Base-by-base conservation (phyloP, 2,797 vertebrate genomes). In the Acomys russatus region DNA sequence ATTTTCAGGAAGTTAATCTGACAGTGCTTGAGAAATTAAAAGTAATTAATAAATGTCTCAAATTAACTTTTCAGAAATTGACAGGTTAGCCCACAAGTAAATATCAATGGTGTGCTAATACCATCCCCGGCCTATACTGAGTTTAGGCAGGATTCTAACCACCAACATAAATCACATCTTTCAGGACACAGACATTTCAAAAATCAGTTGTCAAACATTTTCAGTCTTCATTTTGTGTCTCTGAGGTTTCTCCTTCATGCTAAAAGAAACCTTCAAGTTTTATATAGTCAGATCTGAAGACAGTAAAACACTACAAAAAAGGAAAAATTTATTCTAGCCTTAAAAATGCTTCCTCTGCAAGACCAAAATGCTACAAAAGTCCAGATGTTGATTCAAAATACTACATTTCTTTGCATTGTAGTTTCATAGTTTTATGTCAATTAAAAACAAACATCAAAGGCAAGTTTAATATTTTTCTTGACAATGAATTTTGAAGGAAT, bases 1-100 rank as follows among this genome's bases (percentile, higher is more conserved):
- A 85, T 94, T 95, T 95, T 89, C 44, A 92, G 92, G 92, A 94
- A 92, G 71, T 68, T 82, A 83, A 66, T 64, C 49, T 79, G 44
- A 94, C 20, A 79, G 17, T 14, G 35, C 93, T 51, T 78, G 28
- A 93, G 82, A 88, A 56, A 88, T 35, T 61, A 64, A 90, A 91
- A 83, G 23, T 59, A 88, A 91, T 96, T 84, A 78, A 88, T 92
- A 92, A 87, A 77, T 70, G 4, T 54, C 77, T 80, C 77, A 12
- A 51, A 94, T 83, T 79, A 90, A 90, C 23, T 93, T 92, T 90
- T 79, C n/a, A 71, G 61, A 63, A 92, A 76, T 0, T 61, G 82
- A 94, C 82, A 95, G 70, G n/a, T 1, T 1, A 28, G 4, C 17
- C 61, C 30, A 76, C 51, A 51, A 25, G 56, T 82, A 92, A 87